These are phyloP conservation scores for Dynastes grantii DNA, from an alignment of 2,888 invertebrate species.

Conservation along the genomic window DNA sequence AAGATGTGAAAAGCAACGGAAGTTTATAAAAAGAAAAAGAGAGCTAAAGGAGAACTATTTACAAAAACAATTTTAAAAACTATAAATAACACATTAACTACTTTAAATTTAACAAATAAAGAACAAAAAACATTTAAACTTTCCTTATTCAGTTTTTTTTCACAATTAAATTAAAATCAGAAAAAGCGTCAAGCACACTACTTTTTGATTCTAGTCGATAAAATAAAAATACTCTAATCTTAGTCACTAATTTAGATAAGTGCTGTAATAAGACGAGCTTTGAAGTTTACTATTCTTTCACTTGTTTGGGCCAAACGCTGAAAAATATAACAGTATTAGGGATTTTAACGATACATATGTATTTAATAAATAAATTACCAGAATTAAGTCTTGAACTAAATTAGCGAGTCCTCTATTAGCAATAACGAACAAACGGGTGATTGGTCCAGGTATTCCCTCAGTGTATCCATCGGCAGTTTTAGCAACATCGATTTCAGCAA, in stretches of 20 bases:
- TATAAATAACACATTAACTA: conserved; percentile 26
- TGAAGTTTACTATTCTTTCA: conserved; percentile 94
- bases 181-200: conserved; percentile 38
- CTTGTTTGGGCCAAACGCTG: conserved; percentile 90
- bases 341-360: not conserved
- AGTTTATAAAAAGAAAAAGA: conserved; percentile 6
- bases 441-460: conserved; percentile 90
- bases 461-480: conserved; percentile 79
- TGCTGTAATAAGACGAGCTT: conserved; percentile 91
- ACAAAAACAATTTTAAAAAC: conserved; percentile 27
- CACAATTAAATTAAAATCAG: conserved; percentile 14
- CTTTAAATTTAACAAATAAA: conserved; percentile 16
- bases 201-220: conserved; percentile 20
- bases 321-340: conserved; percentile 60
- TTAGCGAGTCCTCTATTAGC: conserved; percentile 91
- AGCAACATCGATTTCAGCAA: conserved; percentile 71
- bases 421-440: conserved; percentile 89
- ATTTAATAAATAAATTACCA: conserved; percentile 73
- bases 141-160: not conserved
- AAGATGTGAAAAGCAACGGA: not conserved
- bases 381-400: conserved; percentile 89
- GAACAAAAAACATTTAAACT: not conserved
- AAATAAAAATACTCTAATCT: conserved; percentile 22
- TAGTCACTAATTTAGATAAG: conserved; percentile 78
- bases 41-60: conserved; percentile 27